Conservation (phyloP, 2,797 vertebrate genomes). For the Apogon talboti region DNA sequence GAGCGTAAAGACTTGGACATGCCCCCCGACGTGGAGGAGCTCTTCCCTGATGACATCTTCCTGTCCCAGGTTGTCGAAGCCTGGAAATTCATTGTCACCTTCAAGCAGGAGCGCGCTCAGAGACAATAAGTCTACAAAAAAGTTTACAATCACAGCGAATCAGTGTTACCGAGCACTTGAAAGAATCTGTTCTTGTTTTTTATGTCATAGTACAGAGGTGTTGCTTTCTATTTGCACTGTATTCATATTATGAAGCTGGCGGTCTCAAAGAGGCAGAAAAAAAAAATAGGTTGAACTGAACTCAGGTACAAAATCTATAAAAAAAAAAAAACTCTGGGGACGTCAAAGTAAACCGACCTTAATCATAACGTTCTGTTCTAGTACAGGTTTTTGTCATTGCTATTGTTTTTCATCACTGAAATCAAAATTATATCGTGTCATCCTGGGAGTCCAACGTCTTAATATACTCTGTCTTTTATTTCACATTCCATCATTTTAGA, state of each 20-base stretch:
- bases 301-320: conserved; percentile 60
- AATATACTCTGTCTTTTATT: background rate
- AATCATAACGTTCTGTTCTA: background rate
- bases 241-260: conserved; percentile 44
- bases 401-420: background rate
- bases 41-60: conserved; percentile 85
- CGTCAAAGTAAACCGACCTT: background rate
- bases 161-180: background rate
- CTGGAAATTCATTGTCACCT: conserved; percentile 86
- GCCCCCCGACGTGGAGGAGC: conserved; percentile 78
- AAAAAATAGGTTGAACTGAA: conserved; percentile 15
- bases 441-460: background rate
- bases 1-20: conserved; percentile 83
- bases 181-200: background rate
- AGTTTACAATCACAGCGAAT: conserved; percentile 56
- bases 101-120: conserved; percentile 79
- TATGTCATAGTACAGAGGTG: conserved; percentile 11
- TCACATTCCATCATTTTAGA: conserved; percentile 12
- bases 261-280: conserved; percentile 6
- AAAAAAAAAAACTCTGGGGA: conserved; percentile 6
- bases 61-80: conserved; percentile 84
- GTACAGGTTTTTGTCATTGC: background rate
- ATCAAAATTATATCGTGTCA: background rate
- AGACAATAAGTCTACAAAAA: conserved; percentile 56
- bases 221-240: conserved; percentile 44